Evolutionary conservation across 1,140 invertebrate genomes (phyloP), one percentile per base, ranked within the genome.

Genomic region (Diploscapter pachys): DNA sequence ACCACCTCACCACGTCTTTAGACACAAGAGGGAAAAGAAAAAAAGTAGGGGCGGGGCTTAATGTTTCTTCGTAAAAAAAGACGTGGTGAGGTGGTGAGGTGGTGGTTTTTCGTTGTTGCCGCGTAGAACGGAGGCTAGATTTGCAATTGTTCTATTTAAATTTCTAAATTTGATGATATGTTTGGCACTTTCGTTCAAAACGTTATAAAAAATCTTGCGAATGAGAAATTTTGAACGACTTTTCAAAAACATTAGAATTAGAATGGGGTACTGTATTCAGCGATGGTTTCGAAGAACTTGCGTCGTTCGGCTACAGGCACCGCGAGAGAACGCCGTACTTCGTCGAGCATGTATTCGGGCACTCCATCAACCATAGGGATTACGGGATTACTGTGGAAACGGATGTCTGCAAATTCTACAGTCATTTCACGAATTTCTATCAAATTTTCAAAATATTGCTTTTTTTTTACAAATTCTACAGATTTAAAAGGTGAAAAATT

Each of bases 271-370:
- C 72, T 79, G 71, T 82, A 85, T 63, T 85, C 83, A 50, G 79
- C 81, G 57, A 84, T 82, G 56, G 70, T 74, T 72, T 83, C 82
- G 68, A 83, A 83, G 69, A 83, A 83, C 64, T 83, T 83, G 2
- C 81, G 74, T n/a, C 82, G 70, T 53, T 83, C 82, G n/a, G 76
- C 71, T 4, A 83, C 82, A 3, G 81, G 77, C 13, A 85, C 69
- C 4, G 79, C 80, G 49, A 78, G 63, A 50, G 82, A 81, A 52
- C 72, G 71, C 50, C 81, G 74, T 6, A 69, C 63, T 5, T 83
- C 76, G n/a, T 71, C 69, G 6, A 72, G 61, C 13, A 67, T 50
- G 65, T 62, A 62, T 50, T 71, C 56, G 63, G 63, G 67, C 6
- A 69, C n/a, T 31, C 31, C 31, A 52, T 79, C 76, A 52, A 73